Conservation (phyloP, 2,797 vertebrate genomes). For the Gambusia yucatana region DNA sequence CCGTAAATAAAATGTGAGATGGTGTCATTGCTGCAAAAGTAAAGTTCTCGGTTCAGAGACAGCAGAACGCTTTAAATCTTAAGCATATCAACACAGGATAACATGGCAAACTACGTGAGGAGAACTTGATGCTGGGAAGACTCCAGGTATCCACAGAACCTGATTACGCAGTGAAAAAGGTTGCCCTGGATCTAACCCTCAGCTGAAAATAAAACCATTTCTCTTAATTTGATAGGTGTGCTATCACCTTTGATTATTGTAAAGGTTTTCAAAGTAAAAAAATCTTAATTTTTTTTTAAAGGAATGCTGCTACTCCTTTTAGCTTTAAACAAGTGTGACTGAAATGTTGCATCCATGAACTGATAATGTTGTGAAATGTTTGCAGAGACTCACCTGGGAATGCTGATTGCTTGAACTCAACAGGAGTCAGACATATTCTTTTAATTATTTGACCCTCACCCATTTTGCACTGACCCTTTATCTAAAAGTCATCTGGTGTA, state of each 20-base stretch:
- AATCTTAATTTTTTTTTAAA: neutral
- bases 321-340: neutral
- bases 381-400: neutral
- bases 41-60: neutral
- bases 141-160: neutral
- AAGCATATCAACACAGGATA: neutral
- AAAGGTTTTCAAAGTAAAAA: neutral
- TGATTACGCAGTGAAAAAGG: neutral
- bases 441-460: neutral
- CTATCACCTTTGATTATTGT: neutral
- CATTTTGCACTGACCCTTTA: neutral
- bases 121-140: neutral
- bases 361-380: neutral
- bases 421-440: neutral
- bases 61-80: neutral
- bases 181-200: neutral
- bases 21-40: neutral
- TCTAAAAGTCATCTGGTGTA: neutral
- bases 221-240: neutral
- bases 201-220: neutral
- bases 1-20: neutral
- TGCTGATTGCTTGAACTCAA: neutral
- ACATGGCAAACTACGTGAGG: neutral
- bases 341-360: neutral
- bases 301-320: neutral